Evolutionary conservation across 2,888 invertebrate genomes (phyloP), one percentile per base, ranked within the genome.

Genomic region (Kryphioiulus occultus): DNA sequence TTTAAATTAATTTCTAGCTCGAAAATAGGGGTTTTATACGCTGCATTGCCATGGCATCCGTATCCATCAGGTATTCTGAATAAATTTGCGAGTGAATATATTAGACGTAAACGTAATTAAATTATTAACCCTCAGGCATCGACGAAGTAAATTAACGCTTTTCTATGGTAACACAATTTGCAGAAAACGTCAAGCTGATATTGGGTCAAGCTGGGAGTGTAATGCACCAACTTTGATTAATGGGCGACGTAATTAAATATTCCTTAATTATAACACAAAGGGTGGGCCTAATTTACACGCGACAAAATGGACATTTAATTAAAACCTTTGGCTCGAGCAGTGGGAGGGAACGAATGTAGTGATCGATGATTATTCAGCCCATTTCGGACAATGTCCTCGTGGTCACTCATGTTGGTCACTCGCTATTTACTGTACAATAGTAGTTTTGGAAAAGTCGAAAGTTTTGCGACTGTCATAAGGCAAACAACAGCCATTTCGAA

Each of bases 161-260:
- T 53, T 53, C 53, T 17, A 53, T n/a, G 19, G 53, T 1, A 53
- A 2, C 4, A 53, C 19, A 53, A 17, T n/a, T 19, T 53, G 19
- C 19, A n/a, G n/a, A n/a, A 53, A 17, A 53, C n/a, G 5, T 19
- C 53, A 5, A 0, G 7, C 26, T 1, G 68, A 68, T 7, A 22
- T 68, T 68, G 1, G 68, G 68, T 68, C 68, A 68, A 26, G 26
- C 68, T 22, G 26, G 5, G 68, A 68, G 39, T 39, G 39, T 39
- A 39, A 39, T 39, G 39, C 39, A 39, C 39, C 39, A 39, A 22
- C 26, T 68, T 68, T 68, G 68, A 68, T 68, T 68, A 68, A 68
- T 68, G 68, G 68, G 9, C 26, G 68, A 68, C 22, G n/a, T 68
- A 68, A 68, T 68, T 68, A 68, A 68, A 68, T 68, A 68, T 68